Percentiles rank a stretch among this genome's conserved stretches.
These are phyloP conservation scores for Neostethus bicornis DNA, from an alignment of 2,797 vertebrate species.

Conservation along the genomic window DNA sequence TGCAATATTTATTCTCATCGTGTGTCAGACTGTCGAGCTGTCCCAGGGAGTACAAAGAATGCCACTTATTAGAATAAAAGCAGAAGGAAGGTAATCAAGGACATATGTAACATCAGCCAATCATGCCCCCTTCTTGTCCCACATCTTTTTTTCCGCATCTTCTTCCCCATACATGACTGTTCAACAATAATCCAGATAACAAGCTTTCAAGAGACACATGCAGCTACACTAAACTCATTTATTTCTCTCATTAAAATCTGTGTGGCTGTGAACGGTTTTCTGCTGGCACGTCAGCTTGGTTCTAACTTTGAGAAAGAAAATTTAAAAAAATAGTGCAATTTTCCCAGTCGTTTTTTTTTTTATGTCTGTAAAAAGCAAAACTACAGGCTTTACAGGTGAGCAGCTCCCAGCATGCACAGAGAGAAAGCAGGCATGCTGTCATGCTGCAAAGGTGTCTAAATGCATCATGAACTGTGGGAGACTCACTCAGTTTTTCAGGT, in stretches of 20 bases:
- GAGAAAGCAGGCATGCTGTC: constrained; percentile 30
- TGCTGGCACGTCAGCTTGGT: constrained; percentile 85
- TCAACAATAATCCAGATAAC: constrained; percentile 97
- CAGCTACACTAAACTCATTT: constrained; percentile 94
- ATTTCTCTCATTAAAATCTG: constrained; percentile 94
- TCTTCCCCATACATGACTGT: constrained; percentile 88
- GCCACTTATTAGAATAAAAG: constrained; percentile 99
- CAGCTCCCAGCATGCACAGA: constrained; percentile 22
- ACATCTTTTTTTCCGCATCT: constrained; percentile 84
- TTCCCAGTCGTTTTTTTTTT: constrained; percentile 50
- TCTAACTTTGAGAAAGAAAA: constrained; percentile 83
- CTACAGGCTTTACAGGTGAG: constrained; percentile 34
- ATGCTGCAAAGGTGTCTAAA: constrained; percentile 29
- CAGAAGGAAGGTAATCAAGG: constrained; percentile 99
- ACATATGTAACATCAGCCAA: constrained; percentile 99
- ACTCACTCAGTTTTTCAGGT: constrained; percentile 20
- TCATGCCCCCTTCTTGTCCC: constrained; percentile 84
- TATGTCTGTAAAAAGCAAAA: constrained; percentile 47
- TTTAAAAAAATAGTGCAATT: constrained; percentile 51
- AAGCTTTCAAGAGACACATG: constrained; percentile 92
- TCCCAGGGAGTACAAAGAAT: constrained; percentile 99
- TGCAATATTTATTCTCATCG: constrained; percentile 99
- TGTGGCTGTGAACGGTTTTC: constrained; percentile 84
- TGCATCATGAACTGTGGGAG: constrained; percentile 37
- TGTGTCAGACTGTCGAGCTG: constrained; percentile 99